phyloP scores from a whole-genome alignment of 2,797 vertebrate species.

The Myotis vivesi region DNA sequence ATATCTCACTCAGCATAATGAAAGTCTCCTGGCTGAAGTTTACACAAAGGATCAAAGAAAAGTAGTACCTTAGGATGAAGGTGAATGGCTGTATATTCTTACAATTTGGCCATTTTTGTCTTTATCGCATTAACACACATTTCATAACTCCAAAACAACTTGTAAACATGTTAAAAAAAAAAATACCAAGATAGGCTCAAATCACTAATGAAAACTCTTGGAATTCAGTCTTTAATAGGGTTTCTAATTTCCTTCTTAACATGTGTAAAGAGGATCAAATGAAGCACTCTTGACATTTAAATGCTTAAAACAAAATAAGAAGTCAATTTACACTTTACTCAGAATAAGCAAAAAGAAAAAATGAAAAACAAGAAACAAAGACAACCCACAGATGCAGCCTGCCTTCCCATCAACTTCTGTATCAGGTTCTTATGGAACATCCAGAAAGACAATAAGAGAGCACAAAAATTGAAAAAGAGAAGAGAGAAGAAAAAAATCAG shows the following conservation, averaged over 20 bases:
- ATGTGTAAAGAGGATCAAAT: constrained; percentile 61
- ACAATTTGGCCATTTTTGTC: not conserved
- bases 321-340: constrained; percentile 54
- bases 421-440: not conserved
- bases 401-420: not conserved
- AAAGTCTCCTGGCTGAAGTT: not conserved
- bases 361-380: too few relatives aligned
- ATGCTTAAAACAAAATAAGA: constrained; percentile 63
- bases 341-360: not conserved
- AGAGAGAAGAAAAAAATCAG: not conserved
- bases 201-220: constrained; percentile 40
- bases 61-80: not conserved
- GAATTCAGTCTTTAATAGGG: not conserved
- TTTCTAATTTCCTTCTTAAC: constrained; percentile 64
- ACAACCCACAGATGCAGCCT: not conserved
- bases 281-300: constrained; percentile 62
- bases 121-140: constrained; percentile 3
- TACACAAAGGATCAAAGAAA: not conserved
- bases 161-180: not conserved
- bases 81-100: not conserved
- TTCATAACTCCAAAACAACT: not conserved
- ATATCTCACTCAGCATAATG: not conserved
- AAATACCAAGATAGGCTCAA: not conserved
- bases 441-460: not conserved
- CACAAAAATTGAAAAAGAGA: not conserved